Evolutionary conservation across 2,888 invertebrate genomes (phyloP), one percentile per base, ranked within the genome.

Genomic region (Phania funesta): DNA sequence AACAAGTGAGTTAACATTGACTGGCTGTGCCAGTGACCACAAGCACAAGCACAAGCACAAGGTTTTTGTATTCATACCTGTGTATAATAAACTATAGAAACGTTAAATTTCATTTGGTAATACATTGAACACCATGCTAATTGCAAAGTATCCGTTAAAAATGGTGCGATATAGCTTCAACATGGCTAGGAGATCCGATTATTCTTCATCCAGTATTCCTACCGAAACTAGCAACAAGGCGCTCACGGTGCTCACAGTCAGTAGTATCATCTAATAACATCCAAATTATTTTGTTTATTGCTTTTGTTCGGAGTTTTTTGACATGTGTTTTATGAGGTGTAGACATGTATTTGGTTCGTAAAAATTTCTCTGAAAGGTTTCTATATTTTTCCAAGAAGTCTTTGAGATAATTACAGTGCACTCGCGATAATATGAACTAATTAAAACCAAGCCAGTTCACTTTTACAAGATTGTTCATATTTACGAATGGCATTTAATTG

Each of bases 61-160:
- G 24, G 24, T 24, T 50, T 22, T 13, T 50, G 50, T 50, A 50
- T 9, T 24, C 9, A 44, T 18, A 44, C 18, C 16, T 6, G 16
- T 44, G 18, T 2, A 18, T 44, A 18, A 7, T 6, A 4, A 44
- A 7, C 6, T 18, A 44, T 9, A 18, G n/a, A 8, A 18, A 44
- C 5, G 7, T 7, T 18, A 44, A 44, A 44, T 41, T 3, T 2
- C 6, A 44, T 18, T 18, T 2, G 4, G 13, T 3, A 13, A 38
- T 13, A 13, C 2, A 38, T 38, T n/a, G 3, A 38, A n/a, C 1
- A n/a, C 52, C 29, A 52, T 29, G 29, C n/a, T 16, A 52, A 29
- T 16, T 52, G 52, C 29, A 52, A 52, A 52, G 6, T 29, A 52
- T 52, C 26, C n/a, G n/a, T 26, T 52, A 16, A 52, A 29, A 52